Conservation (phyloP, 2,888 invertebrate species). For the Drosophila barbarae region DNA sequence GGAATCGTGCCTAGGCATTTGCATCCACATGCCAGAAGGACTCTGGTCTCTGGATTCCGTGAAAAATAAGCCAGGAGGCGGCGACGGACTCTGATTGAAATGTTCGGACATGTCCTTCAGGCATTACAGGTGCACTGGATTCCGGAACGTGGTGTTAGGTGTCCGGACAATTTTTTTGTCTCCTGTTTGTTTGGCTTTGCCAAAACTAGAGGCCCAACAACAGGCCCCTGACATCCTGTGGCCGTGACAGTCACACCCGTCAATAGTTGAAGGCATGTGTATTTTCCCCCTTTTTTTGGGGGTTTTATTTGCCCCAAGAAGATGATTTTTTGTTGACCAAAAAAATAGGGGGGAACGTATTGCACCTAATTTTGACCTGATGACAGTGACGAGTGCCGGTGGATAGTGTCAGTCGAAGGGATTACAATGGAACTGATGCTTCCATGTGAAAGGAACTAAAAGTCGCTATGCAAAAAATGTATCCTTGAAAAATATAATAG, state of each 20-base stretch:
- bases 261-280: constrained; percentile 19
- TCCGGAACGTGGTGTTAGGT: constrained; percentile 12
- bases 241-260: constrained; percentile 47
- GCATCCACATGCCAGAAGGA: constrained; percentile 34
- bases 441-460: neutral
- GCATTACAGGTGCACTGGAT: constrained; percentile 17
- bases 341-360: constrained; percentile 4
- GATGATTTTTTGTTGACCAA: constrained; percentile 5
- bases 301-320: neutral
- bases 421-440: neutral
- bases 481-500: neutral
- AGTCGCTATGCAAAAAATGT: neutral
- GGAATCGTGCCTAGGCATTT: constrained; percentile 39
- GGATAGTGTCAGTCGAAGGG: neutral
- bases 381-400: constrained; percentile 5
- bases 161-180: constrained; percentile 11
- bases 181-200: constrained; percentile 25
- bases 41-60: constrained; percentile 3
- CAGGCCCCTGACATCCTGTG: constrained; percentile 49
- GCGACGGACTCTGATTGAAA: constrained; percentile 62
- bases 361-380: constrained; percentile 7
- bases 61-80: constrained; percentile 6
- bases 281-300: neutral
- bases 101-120: constrained; percentile 45
- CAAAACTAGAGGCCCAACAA: constrained; percentile 27